Evolutionary conservation across 2,113 vertebrate genomes (phyloP), one percentile per base, ranked within the genome.

Genomic region (Natator depressus): DNA sequence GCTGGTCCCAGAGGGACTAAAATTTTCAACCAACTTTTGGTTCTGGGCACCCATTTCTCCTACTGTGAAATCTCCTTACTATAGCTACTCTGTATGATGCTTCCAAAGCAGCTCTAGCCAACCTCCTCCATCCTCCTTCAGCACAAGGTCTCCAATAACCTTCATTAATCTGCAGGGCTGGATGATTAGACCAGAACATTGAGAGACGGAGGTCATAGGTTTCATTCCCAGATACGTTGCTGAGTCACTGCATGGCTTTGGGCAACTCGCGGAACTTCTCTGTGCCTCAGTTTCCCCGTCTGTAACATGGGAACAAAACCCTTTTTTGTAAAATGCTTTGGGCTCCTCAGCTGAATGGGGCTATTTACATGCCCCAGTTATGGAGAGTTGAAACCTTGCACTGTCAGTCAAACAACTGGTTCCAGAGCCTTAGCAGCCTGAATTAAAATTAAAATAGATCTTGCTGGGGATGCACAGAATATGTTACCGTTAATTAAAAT

Each of bases 291-390:
- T 10, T 7, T 53, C 51, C 25, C 17, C 0, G 0, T 25, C 72
- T 38, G 47, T 65, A 14, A 50, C 7, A 10, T 0, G 0, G 0
- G 35, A 82, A 19, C 5, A 17, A 2, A 10, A 12, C 11, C 22
- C 50, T 50, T 17, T 35, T 31, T 76, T 76, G 8, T 0, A 0
- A 17, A 10, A 35, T 22, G 35, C 85, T 89, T 72, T n/a, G 35
- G 19, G 82, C 51, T 87, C 16, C 19, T 24, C 2, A 75, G 0
- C 50, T 42, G 3, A 27, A 27, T 16, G 22, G 22, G 54, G 4
- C 38, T 59, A 6, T 1, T 3, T 75, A n/a, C 22, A 84, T 10
- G 4, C 22, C 54, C 5, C 0, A 0, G 5, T 11, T 84, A 29
- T 51, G 54, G 78, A 55, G 84, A 69, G 22, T 20, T 25, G 62